Conservation (phyloP, 2,113 vertebrate species). For the Spheniscus mendiculus region DNA sequence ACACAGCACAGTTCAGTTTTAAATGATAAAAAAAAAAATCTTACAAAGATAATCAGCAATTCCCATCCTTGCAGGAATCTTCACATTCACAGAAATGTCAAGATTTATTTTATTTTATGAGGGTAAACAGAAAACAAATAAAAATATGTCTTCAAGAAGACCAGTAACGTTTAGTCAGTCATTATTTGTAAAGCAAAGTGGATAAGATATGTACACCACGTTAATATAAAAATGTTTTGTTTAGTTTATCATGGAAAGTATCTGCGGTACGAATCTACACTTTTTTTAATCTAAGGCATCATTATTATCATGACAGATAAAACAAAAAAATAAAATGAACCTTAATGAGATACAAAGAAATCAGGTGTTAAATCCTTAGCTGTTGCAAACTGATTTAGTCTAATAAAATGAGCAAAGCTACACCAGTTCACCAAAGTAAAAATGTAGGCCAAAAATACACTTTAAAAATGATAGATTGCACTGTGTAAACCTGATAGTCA, state of each 20-base stretch:
- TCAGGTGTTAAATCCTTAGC: neutral
- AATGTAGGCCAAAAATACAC: neutral
- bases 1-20: slow-evolving; percentile 3
- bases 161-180: neutral
- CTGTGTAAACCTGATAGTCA: neutral
- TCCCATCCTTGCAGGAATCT: neutral
- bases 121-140: neutral
- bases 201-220: neutral
- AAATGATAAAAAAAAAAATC: neutral
- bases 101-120: slow-evolving; percentile 25
- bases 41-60: slow-evolving; percentile 11
- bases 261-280: neutral
- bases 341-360: slow-evolving; percentile 15
- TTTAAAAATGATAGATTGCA: neutral
- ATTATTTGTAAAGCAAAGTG: slow-evolving; percentile 5
- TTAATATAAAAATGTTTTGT: neutral
- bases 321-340: neutral
- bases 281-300: neutral
- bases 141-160: neutral
- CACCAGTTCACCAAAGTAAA: neutral
- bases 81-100: slow-evolving; percentile 13
- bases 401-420: neutral
- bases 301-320: neutral
- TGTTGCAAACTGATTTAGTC: neutral
- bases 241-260: neutral